These are phyloP conservation scores for Sprattus sprattus DNA, from an alignment of 2,113 vertebrate species.

Conservation along the genomic window DNA sequence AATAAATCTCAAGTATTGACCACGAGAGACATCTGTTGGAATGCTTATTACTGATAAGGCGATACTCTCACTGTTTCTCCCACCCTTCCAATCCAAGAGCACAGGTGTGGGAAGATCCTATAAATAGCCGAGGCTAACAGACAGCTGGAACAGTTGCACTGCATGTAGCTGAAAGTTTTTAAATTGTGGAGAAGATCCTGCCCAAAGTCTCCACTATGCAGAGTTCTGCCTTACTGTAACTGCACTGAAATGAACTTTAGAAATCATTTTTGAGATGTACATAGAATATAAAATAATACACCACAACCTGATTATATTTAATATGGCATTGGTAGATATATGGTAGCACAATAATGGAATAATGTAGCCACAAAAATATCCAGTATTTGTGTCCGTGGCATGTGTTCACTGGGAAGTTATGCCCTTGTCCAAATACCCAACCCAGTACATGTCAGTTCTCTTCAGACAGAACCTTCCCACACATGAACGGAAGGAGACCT, in stretches of 20 bases:
- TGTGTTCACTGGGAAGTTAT: slow-evolving; percentile 43
- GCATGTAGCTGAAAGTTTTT: neutral
- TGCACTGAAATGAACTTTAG: no score
- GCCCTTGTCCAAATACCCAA: slow-evolving; percentile 50
- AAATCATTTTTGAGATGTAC: neutral
- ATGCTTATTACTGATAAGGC: slow-evolving; percentile 46
- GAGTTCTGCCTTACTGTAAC: neutral
- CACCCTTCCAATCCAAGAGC: slow-evolving; percentile 41
- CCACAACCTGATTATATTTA: neutral
- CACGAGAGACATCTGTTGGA: slow-evolving; percentile 30
- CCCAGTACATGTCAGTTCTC: neutral
- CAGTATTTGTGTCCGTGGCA: neutral
- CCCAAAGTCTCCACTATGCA: neutral
- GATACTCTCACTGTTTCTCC: slow-evolving; percentile 37
- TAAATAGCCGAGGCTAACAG: slow-evolving; percentile 60
- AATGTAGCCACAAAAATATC: neutral
- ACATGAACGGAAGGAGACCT: slow-evolving; percentile 10
- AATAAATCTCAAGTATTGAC: slow-evolving; percentile 21
- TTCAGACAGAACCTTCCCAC: slow-evolving; percentile 9
- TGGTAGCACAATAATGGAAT: neutral
- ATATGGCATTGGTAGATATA: neutral
- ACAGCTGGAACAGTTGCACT: slow-evolving; percentile 56
- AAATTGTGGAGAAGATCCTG: neutral
- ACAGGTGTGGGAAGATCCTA: slow-evolving; percentile 59
- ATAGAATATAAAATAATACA: neutral